These are phyloP conservation scores for Urocynchramus pylzowi DNA, from an alignment of 2,113 vertebrate genomes.

Conservation along the genomic window DNA sequence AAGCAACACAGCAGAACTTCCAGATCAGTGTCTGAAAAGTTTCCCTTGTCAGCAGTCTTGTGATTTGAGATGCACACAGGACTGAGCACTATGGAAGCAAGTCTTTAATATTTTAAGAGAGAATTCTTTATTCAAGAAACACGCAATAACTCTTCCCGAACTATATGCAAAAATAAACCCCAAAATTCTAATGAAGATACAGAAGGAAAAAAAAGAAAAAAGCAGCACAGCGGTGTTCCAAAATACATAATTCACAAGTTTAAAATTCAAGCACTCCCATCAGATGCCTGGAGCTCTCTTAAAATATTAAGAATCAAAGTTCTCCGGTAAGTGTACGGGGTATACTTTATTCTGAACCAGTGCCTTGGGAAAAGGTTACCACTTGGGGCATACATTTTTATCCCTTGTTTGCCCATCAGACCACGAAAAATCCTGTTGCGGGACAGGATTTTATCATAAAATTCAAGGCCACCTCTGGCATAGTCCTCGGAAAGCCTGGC, in stretches of 20 bases:
- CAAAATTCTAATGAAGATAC: not conserved
- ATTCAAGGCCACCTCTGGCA: constrained; percentile 86
- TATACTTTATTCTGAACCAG: constrained; percentile 83
- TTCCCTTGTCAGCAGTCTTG: not conserved
- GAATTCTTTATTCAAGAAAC: constrained; percentile 33
- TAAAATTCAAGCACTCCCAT: constrained; percentile 32
- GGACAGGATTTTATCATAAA: constrained; percentile 87
- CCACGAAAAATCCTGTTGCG: constrained; percentile 81
- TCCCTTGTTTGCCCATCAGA: constrained; percentile 82
- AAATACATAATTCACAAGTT: constrained; percentile 56
- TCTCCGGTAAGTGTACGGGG: constrained; percentile 85
- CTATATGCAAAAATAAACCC: constrained; percentile 32
- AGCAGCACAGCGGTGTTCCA: not conserved
- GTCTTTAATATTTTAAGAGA: constrained; percentile 50
- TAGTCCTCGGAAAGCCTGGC: constrained; percentile 81
- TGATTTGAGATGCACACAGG: constrained; percentile 40
- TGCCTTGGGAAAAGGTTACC: constrained; percentile 86
- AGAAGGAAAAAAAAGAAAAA: not conserved
- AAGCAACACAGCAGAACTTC: not conserved
- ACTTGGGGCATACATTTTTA: constrained; percentile 81
- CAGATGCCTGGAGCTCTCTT: constrained; percentile 44
- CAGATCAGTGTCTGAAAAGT: not conserved
- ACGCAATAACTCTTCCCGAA: not conserved
- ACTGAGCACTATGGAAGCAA: constrained; percentile 1
- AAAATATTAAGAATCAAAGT: constrained; percentile 77